Percentiles rank a stretch among this genome's conserved stretches.
phyloP scores from a whole-genome alignment of 2,113 vertebrate genomes.

The Ancistrus triradiatus region DNA sequence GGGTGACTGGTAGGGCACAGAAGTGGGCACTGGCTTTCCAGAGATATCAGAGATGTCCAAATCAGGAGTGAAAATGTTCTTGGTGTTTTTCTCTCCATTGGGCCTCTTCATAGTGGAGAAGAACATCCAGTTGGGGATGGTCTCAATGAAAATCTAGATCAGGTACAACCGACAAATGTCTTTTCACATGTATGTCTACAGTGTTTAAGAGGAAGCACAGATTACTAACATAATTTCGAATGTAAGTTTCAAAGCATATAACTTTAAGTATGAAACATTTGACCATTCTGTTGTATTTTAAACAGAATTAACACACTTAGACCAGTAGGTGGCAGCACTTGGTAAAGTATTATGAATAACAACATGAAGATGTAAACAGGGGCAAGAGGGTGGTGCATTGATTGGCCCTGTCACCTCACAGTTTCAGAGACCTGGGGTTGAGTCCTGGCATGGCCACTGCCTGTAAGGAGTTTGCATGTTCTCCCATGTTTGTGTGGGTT shows the following conservation, averaged over 20 bases:
- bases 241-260: too few species aligned
- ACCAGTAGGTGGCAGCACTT: slow-evolving; percentile 16
- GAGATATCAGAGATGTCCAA: slow-evolving; percentile 98
- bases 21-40: slow-evolving; percentile 81
- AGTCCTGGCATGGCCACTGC: too few species aligned
- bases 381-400: too few species aligned
- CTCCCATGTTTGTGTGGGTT: too few species aligned
- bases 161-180: background rate
- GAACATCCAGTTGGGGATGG: slow-evolving; percentile 95
- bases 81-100: slow-evolving; percentile 81
- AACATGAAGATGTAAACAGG: too few species aligned
- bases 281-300: too few species aligned
- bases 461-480: too few species aligned
- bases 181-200: background rate
- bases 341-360: background rate
- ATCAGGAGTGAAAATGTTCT: slow-evolving; percentile 81
- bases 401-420: too few species aligned
- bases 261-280: too few species aligned
- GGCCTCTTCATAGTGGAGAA: slow-evolving; percentile 98
- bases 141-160: slow-evolving; percentile 90
- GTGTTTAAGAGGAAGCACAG: background rate
- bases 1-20: slow-evolving; percentile 85
- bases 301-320: too few species aligned
- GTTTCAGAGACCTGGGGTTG: too few species aligned
- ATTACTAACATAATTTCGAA: too few species aligned